Evolutionary conservation across 2,113 vertebrate genomes (phyloP), one percentile per base, ranked within the genome.

Genomic region (Morone saxatilis): DNA sequence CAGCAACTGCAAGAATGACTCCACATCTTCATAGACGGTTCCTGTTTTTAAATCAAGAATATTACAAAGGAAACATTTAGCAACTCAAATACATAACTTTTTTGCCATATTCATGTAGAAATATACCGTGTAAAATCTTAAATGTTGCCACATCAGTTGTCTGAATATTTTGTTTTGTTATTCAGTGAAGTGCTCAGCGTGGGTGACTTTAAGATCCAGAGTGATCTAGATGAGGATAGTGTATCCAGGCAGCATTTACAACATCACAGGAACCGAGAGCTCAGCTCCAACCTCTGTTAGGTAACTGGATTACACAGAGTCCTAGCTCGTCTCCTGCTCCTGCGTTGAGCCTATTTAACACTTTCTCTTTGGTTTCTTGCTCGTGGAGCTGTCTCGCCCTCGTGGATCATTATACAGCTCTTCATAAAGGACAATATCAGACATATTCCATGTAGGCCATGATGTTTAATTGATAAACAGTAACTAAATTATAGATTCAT

Each of bases 301-400:
- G 1, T 93, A 93, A 93, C 80, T 68, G 71, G 89, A 91, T 93
- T 91, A 91, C 17, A n/a, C 66, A 16, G 61, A 62, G 41, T 65
- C 83, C 4, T 48, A 16, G 2, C 54, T 66, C 8, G 1, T 77
- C 41, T 51, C 51, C 73, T 31, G 56, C 62, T 63, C 69, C 66
- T 31, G 31, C 57, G 51, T 25, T 76, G 56, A 81, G 80, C 81
- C 67, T 47, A 1, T 82, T 73, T 71, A 84, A 68, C 71, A 79
- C 83, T 79, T 81, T 89, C 75, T 6, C 62, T 74, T 38, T 76
- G 40, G 12, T 17, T 53, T 48, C 31, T 31, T 48, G 1, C 41
- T 71, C 4, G 4, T 40, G 6, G 0, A 62, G 40, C 43, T 0
- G 9, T 19, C 16, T 19, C 0, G 6, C 5, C 20, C 12, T 53